These are phyloP conservation scores for Plotosus lineatus DNA, from an alignment of 2,113 vertebrate species.

Conservation along the genomic window DNA sequence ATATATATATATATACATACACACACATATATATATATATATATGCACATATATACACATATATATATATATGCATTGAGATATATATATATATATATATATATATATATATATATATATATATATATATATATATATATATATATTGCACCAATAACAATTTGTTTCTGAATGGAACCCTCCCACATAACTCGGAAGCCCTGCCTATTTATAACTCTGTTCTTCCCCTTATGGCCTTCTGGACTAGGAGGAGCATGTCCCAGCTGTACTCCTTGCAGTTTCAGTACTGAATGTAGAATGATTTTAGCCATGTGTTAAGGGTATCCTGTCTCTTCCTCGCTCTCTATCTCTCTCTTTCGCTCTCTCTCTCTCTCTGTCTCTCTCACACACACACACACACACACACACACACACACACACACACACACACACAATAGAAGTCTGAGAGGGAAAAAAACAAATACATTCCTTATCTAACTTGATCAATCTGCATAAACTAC, in stretches of 20 bases:
- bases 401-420: background rate
- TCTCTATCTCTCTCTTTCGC: too few relatives aligned
- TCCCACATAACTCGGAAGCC: background rate
- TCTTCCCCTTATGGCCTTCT: background rate
- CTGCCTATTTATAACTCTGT: background rate
- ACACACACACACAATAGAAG: background rate
- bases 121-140: background rate
- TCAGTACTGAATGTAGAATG: conserved; percentile 4
- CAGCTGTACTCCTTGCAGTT: too few relatives aligned
- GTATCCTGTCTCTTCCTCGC: background rate
- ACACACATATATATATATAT: too few relatives aligned
- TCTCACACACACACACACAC: background rate
- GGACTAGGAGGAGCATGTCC: background rate
- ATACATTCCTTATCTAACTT: background rate
- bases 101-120: too few relatives aligned
- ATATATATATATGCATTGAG: too few relatives aligned
- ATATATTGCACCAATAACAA: conserved; percentile 1
- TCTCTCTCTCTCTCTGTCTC: too few relatives aligned
- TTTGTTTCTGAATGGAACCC: background rate
- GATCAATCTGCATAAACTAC: conserved; percentile 13
- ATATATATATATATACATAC: too few relatives aligned
- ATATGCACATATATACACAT: too few relatives aligned
- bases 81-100: too few relatives aligned
- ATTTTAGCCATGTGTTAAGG: background rate
- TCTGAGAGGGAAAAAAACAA: background rate